phyloP scores from a whole-genome alignment of 2,888 invertebrate species.

The Rhingia campestris region DNA sequence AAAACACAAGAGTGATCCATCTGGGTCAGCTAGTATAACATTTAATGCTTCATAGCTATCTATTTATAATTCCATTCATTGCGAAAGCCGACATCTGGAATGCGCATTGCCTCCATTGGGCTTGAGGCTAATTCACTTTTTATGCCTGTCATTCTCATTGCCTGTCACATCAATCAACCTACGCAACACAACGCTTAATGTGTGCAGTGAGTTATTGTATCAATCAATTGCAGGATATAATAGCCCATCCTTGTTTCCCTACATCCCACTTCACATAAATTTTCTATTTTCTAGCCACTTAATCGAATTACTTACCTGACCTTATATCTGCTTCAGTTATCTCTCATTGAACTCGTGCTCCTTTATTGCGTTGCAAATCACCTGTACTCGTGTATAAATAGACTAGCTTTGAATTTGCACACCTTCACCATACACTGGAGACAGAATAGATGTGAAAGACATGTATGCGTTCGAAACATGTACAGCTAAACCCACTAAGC shows the following conservation, averaged over 20 bases:
- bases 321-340: slow-evolving; percentile 9
- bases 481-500: neutral
- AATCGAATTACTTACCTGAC: slow-evolving; percentile 51
- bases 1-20: too few species aligned
- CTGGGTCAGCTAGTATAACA: too few species aligned
- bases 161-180: slow-evolving; percentile 33
- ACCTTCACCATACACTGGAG: slow-evolving; percentile 5
- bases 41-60: too few species aligned
- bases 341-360: slow-evolving; percentile 6
- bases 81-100: too few species aligned
- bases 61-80: too few species aligned
- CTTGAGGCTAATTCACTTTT: neutral
- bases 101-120: too few species aligned
- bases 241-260: neutral
- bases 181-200: too few species aligned
- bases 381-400: slow-evolving; percentile 28
- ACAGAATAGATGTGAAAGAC: neutral
- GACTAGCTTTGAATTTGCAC: slow-evolving; percentile 19
- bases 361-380: slow-evolving; percentile 12
- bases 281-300: slow-evolving; percentile 32
- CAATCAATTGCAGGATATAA: too few species aligned
- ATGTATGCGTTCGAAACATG: slow-evolving; percentile 2
- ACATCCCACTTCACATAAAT: slow-evolving; percentile 1
- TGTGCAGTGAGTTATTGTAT: too few species aligned
- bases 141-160: neutral